These are phyloP conservation scores for Peribatodes rhomboidaria DNA, from an alignment of 2,888 invertebrate genomes.

Conservation along the genomic window DNA sequence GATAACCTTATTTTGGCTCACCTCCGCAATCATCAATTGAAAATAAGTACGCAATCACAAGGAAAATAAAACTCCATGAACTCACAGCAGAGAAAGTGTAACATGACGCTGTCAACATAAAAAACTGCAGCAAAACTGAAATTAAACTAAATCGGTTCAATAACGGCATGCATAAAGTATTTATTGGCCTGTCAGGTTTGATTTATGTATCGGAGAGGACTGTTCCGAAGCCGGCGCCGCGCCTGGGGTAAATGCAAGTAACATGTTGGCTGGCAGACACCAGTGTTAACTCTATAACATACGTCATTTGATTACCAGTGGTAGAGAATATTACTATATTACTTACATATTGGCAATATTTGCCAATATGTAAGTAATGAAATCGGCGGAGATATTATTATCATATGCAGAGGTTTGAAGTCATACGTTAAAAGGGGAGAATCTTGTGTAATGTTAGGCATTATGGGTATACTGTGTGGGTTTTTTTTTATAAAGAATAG, in stretches of 20 bases:
- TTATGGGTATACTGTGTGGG: no score
- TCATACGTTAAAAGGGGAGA: no score
- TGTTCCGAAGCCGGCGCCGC: slow-evolving; percentile 58
- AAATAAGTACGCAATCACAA: neutral
- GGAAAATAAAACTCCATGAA: neutral
- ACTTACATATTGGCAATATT: no score
- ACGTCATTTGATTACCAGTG: no score
- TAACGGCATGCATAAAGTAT: slow-evolving; percentile 36
- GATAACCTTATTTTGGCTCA: no score
- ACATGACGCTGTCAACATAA: slow-evolving; percentile 3
- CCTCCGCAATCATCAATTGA: no score
- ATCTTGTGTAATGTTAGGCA: no score
- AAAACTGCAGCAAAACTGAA: slow-evolving; percentile 6
- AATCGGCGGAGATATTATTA: no score
- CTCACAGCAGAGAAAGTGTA: neutral
- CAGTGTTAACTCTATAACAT: neutral
- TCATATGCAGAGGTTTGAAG: no score
- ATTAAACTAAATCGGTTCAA: slow-evolving; percentile 26
- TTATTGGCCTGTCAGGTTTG: slow-evolving; percentile 43
- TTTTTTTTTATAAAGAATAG: no score
- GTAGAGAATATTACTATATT: no score
- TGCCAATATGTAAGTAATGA: no score
- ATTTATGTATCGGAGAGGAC: slow-evolving; percentile 48
- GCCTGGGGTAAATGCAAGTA: slow-evolving; percentile 61
- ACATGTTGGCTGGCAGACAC: slow-evolving; percentile 37